Base-by-base conservation (phyloP, 2,888 invertebrate genomes). In the Eupithecia subfuscata region DNA sequence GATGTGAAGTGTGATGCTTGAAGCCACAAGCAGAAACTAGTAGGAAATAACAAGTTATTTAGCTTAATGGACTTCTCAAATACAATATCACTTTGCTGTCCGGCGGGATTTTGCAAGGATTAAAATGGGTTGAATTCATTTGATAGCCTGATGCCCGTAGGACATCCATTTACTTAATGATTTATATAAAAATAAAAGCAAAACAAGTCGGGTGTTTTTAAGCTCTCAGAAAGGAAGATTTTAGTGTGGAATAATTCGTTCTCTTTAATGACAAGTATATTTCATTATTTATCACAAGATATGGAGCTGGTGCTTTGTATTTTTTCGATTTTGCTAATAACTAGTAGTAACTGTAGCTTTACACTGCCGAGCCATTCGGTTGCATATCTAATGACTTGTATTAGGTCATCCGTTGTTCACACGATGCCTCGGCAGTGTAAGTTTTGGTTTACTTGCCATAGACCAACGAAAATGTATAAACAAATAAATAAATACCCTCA, bases 81-180 rank as follows among this genome's bases (percentile, higher is more conserved):
- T 60, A 80, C 79, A 81, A 81, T 81, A 81, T 75, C 79, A 80
- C 78, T 79, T 75, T 45, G 64, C 45, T 12, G 34, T 77, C 82
- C 80, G 68, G 30, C 30, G 79, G 78, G 81, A 82, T 80, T n/a
- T n/a, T 78, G 81, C 69, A 78, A 78, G 81, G 79, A 82, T 81
- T 81, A 81, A 81, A 82, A 82, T 78, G 79, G 79, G 76, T 81
- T 81, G 80, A 78, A 80, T 83, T 82, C 82, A 79, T 81, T 76
- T 80, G 82, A 83, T 82, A 81, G 82, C 81, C 79, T 75, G 30
- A 77, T 78, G 76, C 79, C 82, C 81, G 74, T 64, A 43, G 77
- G 75, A 70, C 78, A 73, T 78, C 82, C 82, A 83, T 82, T 82
- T 71, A 78, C 79, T 80, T 83, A 82, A 83, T 83, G 80, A 81